Base-by-base conservation (phyloP, 64 coral and sea anemone genomes). In the Hydrozoanthus tunicans region DNA sequence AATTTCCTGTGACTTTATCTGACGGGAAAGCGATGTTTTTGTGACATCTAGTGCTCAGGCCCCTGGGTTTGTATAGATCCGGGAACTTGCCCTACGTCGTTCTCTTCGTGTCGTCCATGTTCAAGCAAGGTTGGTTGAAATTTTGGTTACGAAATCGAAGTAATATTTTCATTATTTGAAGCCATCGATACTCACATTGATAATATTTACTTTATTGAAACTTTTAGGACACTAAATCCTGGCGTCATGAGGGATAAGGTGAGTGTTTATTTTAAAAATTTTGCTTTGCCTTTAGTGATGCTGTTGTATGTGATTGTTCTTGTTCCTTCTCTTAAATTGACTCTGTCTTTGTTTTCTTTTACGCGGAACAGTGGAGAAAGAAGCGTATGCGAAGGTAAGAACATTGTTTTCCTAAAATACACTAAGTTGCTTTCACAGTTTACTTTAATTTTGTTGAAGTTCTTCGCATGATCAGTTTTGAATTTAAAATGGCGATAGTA, bases 231-330 rank as follows among this genome's bases (percentile, higher is more conserved):
- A 88, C 57, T 74, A 51, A 88, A 75, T 59, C 84, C 84, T 88
- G 69, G 84, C 69, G 84, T 88, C 84, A 88, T 88, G 84, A 88
- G 84, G 69, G 84, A 88, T 7, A 88, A 88, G 84, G 84, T 88
- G 4, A 51, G 84, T 88, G 13, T 61, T 60, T 17, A 27, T 51
- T 20, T 10, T 55, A 32, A 59, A 59, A 75, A 32, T 59, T 64
- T 88, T 70, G 64, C 1, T 9, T 76, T 57, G 23, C 11, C 3
- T 15, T 24, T 61, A 9, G 58, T 12, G 3, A 32, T 53, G 68
- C 27, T 86, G 54, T 73, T 58, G 23, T 43, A 43, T 59, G 54
- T 10, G 51, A 58, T 86, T 73, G 6, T 73, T 62, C 7, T 11
- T 51, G 5, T 63, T 51, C 43, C 26, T 9, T 53, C 26, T 53